Evolutionary conservation across 2,888 invertebrate genomes (phyloP).

Genomic region (Himalopsyche anomala): DNA sequence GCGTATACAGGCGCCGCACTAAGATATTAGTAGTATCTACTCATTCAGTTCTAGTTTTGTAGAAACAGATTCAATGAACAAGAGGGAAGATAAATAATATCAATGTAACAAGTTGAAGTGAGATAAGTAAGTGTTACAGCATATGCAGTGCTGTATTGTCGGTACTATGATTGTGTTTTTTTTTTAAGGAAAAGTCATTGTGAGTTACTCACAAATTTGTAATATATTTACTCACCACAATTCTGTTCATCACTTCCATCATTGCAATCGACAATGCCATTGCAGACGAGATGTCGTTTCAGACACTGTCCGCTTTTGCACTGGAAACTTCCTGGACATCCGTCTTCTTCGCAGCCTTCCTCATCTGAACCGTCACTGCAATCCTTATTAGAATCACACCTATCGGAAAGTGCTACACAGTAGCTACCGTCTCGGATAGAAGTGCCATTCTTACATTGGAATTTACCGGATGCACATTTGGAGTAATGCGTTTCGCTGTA

Average conservation of each 20-base stretch:
- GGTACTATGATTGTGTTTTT: too few relatives aligned
- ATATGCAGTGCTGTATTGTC: too few relatives aligned
- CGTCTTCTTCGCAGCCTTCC: constrained; percentile 75
- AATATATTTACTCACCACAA: constrained; percentile 72
- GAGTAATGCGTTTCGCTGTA: constrained; percentile 69
- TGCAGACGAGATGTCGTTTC: constrained; percentile 78
- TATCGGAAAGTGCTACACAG: constrained; percentile 74
- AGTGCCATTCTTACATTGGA: constrained; percentile 79
- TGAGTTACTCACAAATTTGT: too few relatives aligned
- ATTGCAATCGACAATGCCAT: constrained; percentile 79
- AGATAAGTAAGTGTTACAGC: too few relatives aligned
- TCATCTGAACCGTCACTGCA: constrained; percentile 82
- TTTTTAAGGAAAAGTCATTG: too few relatives aligned
- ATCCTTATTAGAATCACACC: constrained; percentile 79
- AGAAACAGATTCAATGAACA: background rate
- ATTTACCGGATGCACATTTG: constrained; percentile 78
- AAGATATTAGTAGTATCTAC: too few relatives aligned
- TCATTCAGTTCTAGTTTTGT: too few relatives aligned
- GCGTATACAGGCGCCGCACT: too few relatives aligned
- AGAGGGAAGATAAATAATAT: background rate
- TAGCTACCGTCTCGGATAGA: constrained; percentile 77
- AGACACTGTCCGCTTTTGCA: constrained; percentile 79
- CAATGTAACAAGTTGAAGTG: background rate
- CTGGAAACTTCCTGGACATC: constrained; percentile 79
- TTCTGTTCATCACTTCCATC: constrained; percentile 79